Evolutionary conservation across 2,113 vertebrate genomes (phyloP).

Genomic region (Xiphophorus maculatus): DNA sequence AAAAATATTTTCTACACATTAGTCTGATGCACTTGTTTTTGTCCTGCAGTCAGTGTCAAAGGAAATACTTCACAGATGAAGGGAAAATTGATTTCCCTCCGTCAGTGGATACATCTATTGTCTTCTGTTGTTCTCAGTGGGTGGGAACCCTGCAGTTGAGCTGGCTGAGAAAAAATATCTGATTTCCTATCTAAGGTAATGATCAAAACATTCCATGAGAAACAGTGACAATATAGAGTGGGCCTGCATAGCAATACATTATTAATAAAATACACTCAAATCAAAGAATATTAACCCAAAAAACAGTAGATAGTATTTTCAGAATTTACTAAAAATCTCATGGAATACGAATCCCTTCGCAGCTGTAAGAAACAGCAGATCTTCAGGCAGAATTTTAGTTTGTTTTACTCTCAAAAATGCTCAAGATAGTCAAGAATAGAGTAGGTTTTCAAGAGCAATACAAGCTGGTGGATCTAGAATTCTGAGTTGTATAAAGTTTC

Average conservation of each 20-base stretch:
- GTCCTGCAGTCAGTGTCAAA: neutral
- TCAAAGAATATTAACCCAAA: neutral
- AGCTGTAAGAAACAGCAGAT: neutral
- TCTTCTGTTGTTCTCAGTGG: neutral
- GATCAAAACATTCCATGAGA: neutral
- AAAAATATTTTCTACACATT: neutral
- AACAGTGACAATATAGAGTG: neutral
- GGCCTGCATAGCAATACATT: no score
- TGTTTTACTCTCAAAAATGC: neutral
- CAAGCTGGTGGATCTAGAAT: neutral
- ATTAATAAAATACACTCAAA: neutral
- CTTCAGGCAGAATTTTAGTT: neutral
- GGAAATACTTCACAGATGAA: neutral
- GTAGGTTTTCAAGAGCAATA: neutral
- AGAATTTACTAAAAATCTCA: neutral
- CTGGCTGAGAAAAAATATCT: no score
- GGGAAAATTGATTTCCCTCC: no score
- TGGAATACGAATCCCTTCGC: neutral
- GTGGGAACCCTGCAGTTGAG: neutral
- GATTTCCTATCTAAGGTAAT: neutral
- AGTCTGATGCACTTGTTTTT: no score
- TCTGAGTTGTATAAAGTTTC: slow-evolving; percentile 2
- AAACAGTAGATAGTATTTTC: neutral
- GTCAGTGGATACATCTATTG: neutral
- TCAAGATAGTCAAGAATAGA: neutral